Base-by-base conservation (phyloP, 2,797 vertebrate species). In the Nannoperca obscura region DNA sequence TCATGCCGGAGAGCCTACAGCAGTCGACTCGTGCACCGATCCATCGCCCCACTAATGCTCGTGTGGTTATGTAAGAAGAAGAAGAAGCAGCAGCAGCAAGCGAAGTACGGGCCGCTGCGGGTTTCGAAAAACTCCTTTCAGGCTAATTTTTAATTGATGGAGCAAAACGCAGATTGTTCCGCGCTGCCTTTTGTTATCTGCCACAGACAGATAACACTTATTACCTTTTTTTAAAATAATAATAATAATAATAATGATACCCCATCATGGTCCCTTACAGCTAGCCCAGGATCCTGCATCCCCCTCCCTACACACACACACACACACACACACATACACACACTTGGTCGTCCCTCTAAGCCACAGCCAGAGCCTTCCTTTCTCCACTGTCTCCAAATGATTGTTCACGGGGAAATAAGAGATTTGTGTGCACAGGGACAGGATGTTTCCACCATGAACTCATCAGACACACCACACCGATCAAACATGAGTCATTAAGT, bases 141-240 rank as follows among this genome's bases (percentile, higher is more conserved):
- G 87, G 79, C 82, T 84, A 46, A 76, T 91, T 91, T 88, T 90
- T n/a, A 91, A 90, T 91, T 91, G 91, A 92, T 81, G 47, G 85
- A 87, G 83, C 77, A 80, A 89, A 90, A 85, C 34, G 47, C 63
- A 70, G 74, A 80, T 89, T 80, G 86, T 86, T 86, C 75, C n/a
- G 24, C 44, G 4, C 78, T 42, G 78, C 74, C 77, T 82, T 85
- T 46, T n/a, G 74, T 84, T 83, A 62, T 82, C 53, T 81, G 79
- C 74, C 74, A 67, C n/a, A 49, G 74, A 70, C n/a, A n/a, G n/a
- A n/a, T n/a, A n/a, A n/a, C n/a, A n/a, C n/a, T n/a, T n/a, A n/a
- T n/a, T n/a, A n/a, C n/a, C n/a, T n/a, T n/a, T n/a, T n/a, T n/a
- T n/a, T n/a, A n/a, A n/a, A n/a, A n/a, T n/a, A n/a, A n/a, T n/a